Evolutionary conservation across 2,888 invertebrate species (phyloP), one percentile per base, ranked within the genome.

Genomic region (Spialia ferax): DNA sequence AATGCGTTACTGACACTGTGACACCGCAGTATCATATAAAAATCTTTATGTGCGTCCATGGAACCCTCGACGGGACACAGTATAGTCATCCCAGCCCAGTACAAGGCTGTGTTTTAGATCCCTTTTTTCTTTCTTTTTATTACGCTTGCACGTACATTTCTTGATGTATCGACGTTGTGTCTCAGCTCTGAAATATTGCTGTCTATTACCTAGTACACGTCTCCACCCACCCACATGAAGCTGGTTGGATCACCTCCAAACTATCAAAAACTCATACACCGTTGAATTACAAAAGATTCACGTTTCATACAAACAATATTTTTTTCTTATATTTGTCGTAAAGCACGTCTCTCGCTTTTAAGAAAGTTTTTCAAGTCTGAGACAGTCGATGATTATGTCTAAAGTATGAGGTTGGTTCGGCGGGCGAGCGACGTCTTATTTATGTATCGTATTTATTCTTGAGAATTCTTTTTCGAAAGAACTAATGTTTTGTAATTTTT

Each of bases 211-310:
- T 26, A 45, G 48, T 48, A 63, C 42, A 56, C 26, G 26, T 54
- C 54, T 54, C 54, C 69, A 50, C 79, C 82, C 78, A 54, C 80
- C 82, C 78, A 82, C 83, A 71, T 73, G 22, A 26, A 69, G 70
- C 70, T 76, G 70, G 71, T 81, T 90, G 89, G 90, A 83, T 61
- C 57, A 13, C 45, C 56, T 86, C 89, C 90, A 90, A 88, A 79
- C 81, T 82, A 89, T 89, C 86, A 89, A 86, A 89, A 83, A 80
- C 74, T 79, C 78, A 84, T 87, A 83, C 79, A 77, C 75, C 77
- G 79, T 75, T 74, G 72, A 74, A 76, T 77, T 73, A 78, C 75
- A 75, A 73, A 73, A 78, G 79, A 79, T 76, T 76, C 74, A 67
- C 71, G 72, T 77, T 79, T 77, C 79, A 75, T 71, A 23, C 23